Evolutionary conservation across 2,888 invertebrate species (phyloP).

Genomic region (Lepidocyrtinus sp.): DNA sequence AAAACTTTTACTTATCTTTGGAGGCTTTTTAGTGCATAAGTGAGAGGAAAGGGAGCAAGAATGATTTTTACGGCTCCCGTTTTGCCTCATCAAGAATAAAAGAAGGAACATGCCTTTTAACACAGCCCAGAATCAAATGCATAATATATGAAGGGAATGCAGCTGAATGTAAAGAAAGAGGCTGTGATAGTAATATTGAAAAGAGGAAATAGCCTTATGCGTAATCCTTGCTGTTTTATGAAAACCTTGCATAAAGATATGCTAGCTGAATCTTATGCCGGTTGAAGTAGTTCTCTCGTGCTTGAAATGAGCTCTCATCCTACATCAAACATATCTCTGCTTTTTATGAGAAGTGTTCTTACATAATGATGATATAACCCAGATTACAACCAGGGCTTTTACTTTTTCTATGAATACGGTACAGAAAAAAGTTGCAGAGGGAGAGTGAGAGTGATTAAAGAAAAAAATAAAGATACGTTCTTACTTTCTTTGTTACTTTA

Average conservation of each 20-base stretch:
- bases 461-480: background rate
- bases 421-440: background rate
- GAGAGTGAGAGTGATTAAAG: slow-evolving; percentile 10
- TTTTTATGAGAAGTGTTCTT: slow-evolving; percentile 35
- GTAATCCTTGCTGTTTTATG: slow-evolving; percentile 21
- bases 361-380: slow-evolving; percentile 34
- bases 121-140: too few species aligned
- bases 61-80: background rate
- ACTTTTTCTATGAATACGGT: background rate
- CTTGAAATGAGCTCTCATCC: background rate
- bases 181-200: slow-evolving; percentile 23
- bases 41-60: background rate
- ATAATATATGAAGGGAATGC: too few species aligned
- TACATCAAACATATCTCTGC: background rate
- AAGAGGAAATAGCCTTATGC: slow-evolving; percentile 32
- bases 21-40: background rate
- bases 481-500: slow-evolving; percentile 10
- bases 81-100: background rate
- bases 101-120: too few species aligned
- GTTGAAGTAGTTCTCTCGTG: background rate
- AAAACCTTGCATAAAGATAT: background rate
- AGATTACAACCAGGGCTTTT: slow-evolving; percentile 26
- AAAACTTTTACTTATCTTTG: slow-evolving; percentile 36
- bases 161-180: slow-evolving; percentile 1
- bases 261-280: background rate